Base-by-base conservation (phyloP, 2,113 vertebrate species). In the Oostethus manadensis region DNA sequence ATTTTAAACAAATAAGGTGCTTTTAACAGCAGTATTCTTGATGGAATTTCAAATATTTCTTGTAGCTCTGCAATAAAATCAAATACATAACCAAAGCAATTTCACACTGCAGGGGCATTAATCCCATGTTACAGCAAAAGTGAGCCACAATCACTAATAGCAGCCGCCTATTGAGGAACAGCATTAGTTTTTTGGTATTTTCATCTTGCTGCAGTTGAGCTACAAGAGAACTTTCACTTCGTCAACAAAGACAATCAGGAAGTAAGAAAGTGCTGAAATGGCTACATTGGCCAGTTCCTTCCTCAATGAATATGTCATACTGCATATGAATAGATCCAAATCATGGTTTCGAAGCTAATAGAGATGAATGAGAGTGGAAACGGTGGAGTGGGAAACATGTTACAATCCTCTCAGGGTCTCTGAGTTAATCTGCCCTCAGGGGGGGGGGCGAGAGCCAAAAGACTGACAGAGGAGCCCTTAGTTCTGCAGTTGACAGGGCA, bases 381-480 rank as follows among this genome's bases (percentile, higher is more conserved):
- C 15, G 21, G 56, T 22, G 29, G 11, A 44, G 43, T 43, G 18
- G 42, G 35, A 48, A 51, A 29, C 71, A 35, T 58, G 21, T 58
- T 42, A 40, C 47, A 69, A 62, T 71, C 47, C 69, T 48, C 33
- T 8, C 38, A 63, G 62, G 14, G 15, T 60, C 35, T 46, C 15
- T 62, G 50, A 50, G 51, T 69, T 55, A 8, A 49, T 51, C 63
- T 44, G 51, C 15, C 56, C 63, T 67, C 56, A 46, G 62, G 45
- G 64, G n/a, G 26, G 6, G 46, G 3, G 20, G n/a, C 20, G 4
- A 1, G 60, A 13, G 67, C 73, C 77, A 76, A 49, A 22, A 47
- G 17, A 53, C 2, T 60, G 66, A 82, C 80, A 84, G 59, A 73
- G 56, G 42, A 62, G 59, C 60, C 49, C 63, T 79, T 17, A 68